Conservation (phyloP, 2,888 invertebrate species). For the Sturmia bella region DNA sequence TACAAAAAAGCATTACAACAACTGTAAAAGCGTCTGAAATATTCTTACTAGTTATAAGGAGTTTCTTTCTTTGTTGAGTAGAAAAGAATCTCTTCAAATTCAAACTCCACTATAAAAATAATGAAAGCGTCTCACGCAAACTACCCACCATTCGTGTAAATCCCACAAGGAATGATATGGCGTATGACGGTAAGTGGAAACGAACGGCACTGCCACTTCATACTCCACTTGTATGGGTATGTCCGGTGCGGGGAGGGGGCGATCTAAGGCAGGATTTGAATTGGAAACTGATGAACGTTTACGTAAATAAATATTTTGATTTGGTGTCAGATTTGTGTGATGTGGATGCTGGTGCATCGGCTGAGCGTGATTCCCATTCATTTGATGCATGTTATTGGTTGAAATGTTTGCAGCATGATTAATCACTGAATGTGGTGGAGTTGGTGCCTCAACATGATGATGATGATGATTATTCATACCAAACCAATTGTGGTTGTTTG, state of each 20-base stretch:
- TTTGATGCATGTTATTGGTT: conserved; percentile 53
- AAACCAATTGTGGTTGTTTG: conserved; percentile 80
- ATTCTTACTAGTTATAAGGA: conserved; percentile 18
- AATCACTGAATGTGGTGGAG: conserved; percentile 38
- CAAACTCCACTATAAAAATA: conserved; percentile 15
- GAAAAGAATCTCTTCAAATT: conserved; percentile 5
- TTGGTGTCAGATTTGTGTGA: conserved; percentile 30
- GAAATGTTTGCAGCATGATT: conserved; percentile 53
- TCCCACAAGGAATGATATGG: conserved; percentile 82
- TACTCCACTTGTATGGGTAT: conserved; percentile 81
- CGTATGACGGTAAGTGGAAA: conserved; percentile 81
- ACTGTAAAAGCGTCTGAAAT: conserved; percentile 25
- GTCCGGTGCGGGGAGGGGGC: conserved; percentile 73
- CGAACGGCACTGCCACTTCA: conserved; percentile 81
- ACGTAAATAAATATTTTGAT: conserved; percentile 75
- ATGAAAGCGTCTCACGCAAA: conserved; percentile 55
- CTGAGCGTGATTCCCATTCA: conserved; percentile 55
- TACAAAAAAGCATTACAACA: conserved; percentile 14
- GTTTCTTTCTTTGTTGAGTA: neutral
- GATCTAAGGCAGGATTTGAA: conserved; percentile 80
- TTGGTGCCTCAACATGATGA: conserved; percentile 37
- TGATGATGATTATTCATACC: conserved; percentile 75
- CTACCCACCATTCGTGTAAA: conserved; percentile 80
- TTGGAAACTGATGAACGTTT: conserved; percentile 77
- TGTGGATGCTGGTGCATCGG: conserved; percentile 25